Evolutionary conservation across 2,888 invertebrate genomes (phyloP), one percentile per base, ranked within the genome.

Genomic region (Lathronympha strigana): DNA sequence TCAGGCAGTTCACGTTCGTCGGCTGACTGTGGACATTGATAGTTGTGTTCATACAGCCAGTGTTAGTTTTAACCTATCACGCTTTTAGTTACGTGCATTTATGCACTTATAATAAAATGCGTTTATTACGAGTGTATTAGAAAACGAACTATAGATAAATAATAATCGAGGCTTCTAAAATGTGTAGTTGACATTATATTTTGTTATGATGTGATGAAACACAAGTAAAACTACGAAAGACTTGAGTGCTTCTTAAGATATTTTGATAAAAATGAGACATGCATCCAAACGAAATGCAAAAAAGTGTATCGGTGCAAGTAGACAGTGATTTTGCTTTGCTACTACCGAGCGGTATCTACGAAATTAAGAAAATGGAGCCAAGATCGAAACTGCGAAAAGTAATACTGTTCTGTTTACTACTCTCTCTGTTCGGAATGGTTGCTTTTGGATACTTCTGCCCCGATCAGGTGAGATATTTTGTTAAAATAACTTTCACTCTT

Each of bases 361-460:
- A 96, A 93, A 95, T 95, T 80, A 95, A 95, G 89, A 95, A 95
- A 94, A 96, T 97, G 96, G 97, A 97, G 93, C 95, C 96, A 81
- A 94, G 95, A 90, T 95, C 96, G 78, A 95, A 94, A 89, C 93
- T 97, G 82, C 95, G 96, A 83, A 95, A 95, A 92, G 94, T 96
- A 84, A 95, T 95, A 81, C 93, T 96, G 80, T 94, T 97, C 88
- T 97, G 97, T 91, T 93, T 97, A 80, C 93, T 95, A 77, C 93
- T 97, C 80, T 96, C 96, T 74, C 93, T 97, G 71, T 95, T 96
- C 83, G 97, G 97, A 73, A 97, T 97, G 87, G 94, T 97, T 75
- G 97, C 96, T 78, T 96, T 97, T 84, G 97, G 97, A 79, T 97
- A 97, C 87, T 97, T 97, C 82, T 97, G 97, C 84, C 96, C 97